Conservation (phyloP, 2,113 vertebrate species). For the Neogobius melanostomus region DNA sequence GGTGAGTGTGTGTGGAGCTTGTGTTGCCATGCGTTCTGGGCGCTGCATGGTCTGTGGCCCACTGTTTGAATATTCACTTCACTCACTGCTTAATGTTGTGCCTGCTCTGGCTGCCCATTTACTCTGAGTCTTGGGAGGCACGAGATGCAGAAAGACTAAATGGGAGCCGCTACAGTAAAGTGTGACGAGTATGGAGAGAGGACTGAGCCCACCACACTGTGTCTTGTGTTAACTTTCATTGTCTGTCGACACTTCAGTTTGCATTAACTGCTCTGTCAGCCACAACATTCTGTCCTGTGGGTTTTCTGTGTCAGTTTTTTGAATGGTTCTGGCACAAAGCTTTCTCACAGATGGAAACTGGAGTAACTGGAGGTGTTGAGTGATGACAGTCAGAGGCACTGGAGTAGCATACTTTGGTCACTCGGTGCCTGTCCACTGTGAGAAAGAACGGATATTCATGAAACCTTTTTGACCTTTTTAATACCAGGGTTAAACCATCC, state of each 20-base stretch:
- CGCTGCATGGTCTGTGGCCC: constrained; percentile 65
- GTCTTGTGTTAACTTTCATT: constrained; percentile 57
- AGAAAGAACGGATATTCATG: constrained; percentile 7
- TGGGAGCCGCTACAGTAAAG: neutral
- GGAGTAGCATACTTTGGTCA: constrained; percentile 4
- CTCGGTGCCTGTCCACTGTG: constrained; percentile 27
- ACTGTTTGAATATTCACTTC: constrained; percentile 60
- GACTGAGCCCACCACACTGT: constrained; percentile 38
- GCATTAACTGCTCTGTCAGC: constrained; percentile 48
- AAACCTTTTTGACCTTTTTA: too few relatives aligned
- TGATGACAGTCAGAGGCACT: neutral
- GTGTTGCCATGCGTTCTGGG: constrained; percentile 61
- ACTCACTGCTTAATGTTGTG: constrained; percentile 61
- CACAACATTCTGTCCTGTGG: constrained; percentile 22
- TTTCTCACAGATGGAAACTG: constrained; percentile 45
- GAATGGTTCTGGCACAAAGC: constrained; percentile 27
- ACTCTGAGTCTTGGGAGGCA: constrained; percentile 9
- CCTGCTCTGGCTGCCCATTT: constrained; percentile 51
- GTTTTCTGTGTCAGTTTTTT: neutral
- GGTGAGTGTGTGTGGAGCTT: constrained; percentile 75
- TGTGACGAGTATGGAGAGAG: constrained; percentile 49
- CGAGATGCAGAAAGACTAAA: constrained; percentile 4
- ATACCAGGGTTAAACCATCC: too few relatives aligned
- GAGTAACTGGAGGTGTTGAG: constrained; percentile 6
- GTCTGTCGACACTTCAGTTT: constrained; percentile 64